Percentiles rank a stretch among this genome's conserved stretches.
Evolutionary conservation across 2,797 vertebrate species (phyloP).

Genomic region (Chromobotia macracanthus): DNA sequence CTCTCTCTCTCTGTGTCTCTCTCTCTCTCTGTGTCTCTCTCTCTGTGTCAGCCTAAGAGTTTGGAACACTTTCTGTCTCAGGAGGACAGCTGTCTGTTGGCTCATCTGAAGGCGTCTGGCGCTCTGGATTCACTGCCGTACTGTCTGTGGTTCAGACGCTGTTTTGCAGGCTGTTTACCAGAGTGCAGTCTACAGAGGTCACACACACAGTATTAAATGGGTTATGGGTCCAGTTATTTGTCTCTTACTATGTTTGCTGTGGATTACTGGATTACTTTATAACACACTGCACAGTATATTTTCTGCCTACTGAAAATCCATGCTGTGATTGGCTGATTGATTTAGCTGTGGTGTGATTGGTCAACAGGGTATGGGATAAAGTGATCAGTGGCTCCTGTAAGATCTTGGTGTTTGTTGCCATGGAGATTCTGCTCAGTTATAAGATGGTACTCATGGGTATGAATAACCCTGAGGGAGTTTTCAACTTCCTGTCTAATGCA

Average conservation of each 20-base stretch:
- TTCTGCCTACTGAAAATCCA: too few relatives aligned
- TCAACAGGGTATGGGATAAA: conserved; percentile 94
- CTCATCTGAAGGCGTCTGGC: conserved; percentile 82
- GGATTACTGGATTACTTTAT: too few relatives aligned
- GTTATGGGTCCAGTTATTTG: not conserved
- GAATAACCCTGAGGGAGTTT: conserved; percentile 82
- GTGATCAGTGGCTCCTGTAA: conserved; percentile 98
- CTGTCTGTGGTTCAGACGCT: conserved; percentile 89
- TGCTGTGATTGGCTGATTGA: not conserved
- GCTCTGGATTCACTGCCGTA: conserved; percentile 86
- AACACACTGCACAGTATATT: not conserved
- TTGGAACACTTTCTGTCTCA: conserved; percentile 93
- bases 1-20: too few relatives aligned
- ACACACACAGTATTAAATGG: not conserved
- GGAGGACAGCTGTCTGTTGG: conserved; percentile 88
- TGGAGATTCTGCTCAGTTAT: conserved; percentile 94
- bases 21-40: too few relatives aligned
- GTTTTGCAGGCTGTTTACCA: conserved; percentile 92
- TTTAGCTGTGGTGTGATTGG: not conserved
- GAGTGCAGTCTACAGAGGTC: conserved; percentile 95
- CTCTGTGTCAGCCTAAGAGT: conserved; percentile 91
- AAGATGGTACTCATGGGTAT: conserved; percentile 91
- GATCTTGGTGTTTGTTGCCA: conserved; percentile 93
- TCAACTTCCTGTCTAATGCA: conserved; percentile 89
- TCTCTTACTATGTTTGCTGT: not conserved